Percentiles rank a stretch among this genome's conserved stretches.
phyloP scores from a whole-genome alignment of 2,888 invertebrate genomes.

The Hirtodrosophila histrioides region DNA sequence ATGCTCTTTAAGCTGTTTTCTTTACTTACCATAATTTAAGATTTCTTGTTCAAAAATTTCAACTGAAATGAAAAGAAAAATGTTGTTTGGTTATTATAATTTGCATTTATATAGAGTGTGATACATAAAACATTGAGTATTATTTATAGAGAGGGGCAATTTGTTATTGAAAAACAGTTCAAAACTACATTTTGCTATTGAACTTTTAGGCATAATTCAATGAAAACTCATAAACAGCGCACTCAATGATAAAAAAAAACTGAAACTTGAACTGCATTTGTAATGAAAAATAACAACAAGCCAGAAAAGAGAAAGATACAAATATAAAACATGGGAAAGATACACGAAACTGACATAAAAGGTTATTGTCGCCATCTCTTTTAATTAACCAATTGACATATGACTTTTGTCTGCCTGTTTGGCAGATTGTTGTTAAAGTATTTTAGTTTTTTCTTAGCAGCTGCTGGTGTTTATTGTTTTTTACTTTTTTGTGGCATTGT shows the following conservation, averaged over 20 bases:
- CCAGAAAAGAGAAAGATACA: constrained; percentile 45
- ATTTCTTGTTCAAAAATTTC: constrained; percentile 36
- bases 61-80: constrained; percentile 49
- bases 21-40: constrained; percentile 72
- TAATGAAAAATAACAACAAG: constrained; percentile 15
- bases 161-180: constrained; percentile 32
- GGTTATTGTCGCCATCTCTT: constrained; percentile 65
- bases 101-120: constrained; percentile 11
- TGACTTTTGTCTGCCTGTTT: constrained; percentile 60
- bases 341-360: constrained; percentile 60
- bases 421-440: constrained; percentile 11
- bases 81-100: constrained; percentile 7
- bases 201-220: constrained; percentile 34
- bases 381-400: constrained; percentile 78
- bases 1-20: constrained; percentile 6
- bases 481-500: constrained; percentile 25
- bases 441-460: constrained; percentile 21
- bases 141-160: constrained; percentile 5
- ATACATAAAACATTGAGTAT: constrained; percentile 3
- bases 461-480: constrained; percentile 9
- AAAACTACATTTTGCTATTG: constrained; percentile 54
- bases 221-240: constrained; percentile 17
- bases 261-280: constrained; percentile 44
- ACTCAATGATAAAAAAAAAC: constrained; percentile 18
- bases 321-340: constrained; percentile 33